Conservation (phyloP, 2,113 vertebrate genomes). For the rabbit (Oryctolagus cuniculus) region DNA sequence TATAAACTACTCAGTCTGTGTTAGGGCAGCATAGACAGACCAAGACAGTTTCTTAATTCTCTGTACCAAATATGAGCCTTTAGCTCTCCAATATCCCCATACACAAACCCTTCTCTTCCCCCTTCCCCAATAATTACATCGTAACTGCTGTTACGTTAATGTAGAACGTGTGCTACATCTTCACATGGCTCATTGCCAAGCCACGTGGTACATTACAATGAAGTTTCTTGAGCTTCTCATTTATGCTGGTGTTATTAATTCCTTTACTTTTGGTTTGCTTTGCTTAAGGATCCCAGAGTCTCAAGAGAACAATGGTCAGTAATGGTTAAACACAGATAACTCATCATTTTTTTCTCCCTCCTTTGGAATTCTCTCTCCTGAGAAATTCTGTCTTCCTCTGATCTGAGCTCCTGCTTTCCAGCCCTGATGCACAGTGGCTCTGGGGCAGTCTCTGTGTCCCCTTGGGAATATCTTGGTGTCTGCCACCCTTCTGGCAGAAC, state of each 20-base stretch:
- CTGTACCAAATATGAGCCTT: not conserved
- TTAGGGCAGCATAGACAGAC: not conserved
- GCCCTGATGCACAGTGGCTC: not conserved
- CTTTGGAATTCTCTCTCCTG: not conserved
- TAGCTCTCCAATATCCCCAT: not conserved
- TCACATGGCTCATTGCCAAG: conserved; percentile 14
- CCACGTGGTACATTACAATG: not conserved
- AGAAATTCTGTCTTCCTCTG: not conserved
- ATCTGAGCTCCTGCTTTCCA: not conserved
- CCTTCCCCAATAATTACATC: not conserved
- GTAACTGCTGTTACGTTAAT: not conserved
- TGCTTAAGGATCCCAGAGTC: not conserved
- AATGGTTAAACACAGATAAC: not conserved
- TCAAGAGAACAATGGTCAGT: conserved; percentile 26
- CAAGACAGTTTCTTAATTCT: conserved; percentile 7
- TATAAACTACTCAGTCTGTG: not conserved
- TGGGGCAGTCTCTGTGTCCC: not conserved
- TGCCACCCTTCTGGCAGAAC: not conserved
- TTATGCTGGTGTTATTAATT: conserved; percentile 35
- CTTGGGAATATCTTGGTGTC: not conserved
- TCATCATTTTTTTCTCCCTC: not conserved
- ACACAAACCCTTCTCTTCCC: not conserved
- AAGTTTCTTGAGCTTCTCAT: conserved; percentile 12
- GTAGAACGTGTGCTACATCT: not conserved
- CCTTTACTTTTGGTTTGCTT: not conserved